Conservation (phyloP, 2,113 vertebrate genomes). For the Toxotes chatareus region DNA sequence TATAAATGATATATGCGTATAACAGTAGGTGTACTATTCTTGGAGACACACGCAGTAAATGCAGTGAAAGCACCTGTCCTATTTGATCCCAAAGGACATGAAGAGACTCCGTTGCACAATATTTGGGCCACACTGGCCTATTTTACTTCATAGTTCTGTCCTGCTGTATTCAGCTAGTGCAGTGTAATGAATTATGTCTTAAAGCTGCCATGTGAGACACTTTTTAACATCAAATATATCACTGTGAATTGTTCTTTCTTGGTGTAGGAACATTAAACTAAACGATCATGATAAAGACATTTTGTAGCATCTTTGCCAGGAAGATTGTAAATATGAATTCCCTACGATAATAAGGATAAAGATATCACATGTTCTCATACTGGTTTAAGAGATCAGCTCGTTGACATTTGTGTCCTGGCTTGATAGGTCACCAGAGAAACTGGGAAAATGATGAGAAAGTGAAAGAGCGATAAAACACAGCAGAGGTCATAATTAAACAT, state of each 20-base stretch:
- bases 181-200: constrained; percentile 28
- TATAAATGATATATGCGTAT: constrained; percentile 14
- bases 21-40: constrained; percentile 30
- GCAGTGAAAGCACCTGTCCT: constrained; percentile 49
- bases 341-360: not conserved
- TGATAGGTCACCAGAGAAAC: too few relatives aligned
- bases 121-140: constrained; percentile 57
- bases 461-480: not conserved
- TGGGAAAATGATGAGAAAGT: too few relatives aligned
- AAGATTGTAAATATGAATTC: not conserved
- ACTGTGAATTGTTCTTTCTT: constrained; percentile 7
- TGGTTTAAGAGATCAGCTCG: too few relatives aligned
- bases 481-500: too few relatives aligned
- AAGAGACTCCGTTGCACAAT: constrained; percentile 15
- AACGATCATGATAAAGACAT: not conserved
- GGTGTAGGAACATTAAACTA: not conserved
- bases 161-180: constrained; percentile 15
- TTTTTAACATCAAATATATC: constrained; percentile 23
- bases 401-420: too few relatives aligned
- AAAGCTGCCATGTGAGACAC: not conserved
- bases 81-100: constrained; percentile 31
- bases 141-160: constrained; percentile 37
- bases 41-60: constrained; percentile 15
- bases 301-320: not conserved
- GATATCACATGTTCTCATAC: too few relatives aligned